Evolutionary conservation across 2,888 invertebrate genomes (phyloP).

Genomic region (Ennomos erosarius): DNA sequence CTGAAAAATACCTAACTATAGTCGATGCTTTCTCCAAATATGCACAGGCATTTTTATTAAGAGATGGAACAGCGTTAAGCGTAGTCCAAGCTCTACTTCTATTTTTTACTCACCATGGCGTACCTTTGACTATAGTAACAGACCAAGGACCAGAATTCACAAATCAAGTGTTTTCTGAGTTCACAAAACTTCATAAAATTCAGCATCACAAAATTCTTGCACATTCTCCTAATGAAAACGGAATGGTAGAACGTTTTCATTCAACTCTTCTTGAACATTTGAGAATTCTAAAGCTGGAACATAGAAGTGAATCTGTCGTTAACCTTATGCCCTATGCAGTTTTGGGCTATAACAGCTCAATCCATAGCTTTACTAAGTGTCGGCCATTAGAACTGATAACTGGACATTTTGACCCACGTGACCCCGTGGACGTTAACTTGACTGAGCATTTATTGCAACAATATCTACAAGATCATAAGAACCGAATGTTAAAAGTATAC

Average conservation of each 20-base stretch:
- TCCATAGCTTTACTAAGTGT: too few species aligned
- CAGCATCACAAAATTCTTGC: conserved; percentile 29
- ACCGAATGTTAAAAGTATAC: too few species aligned
- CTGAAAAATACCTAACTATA: conserved; percentile 40
- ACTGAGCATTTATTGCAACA: too few species aligned
- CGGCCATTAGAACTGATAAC: neutral
- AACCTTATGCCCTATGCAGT: conserved; percentile 3
- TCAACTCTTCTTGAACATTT: conserved; percentile 6
- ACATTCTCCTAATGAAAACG: conserved; percentile 34
- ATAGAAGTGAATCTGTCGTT: neutral
- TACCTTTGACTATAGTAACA: conserved; percentile 30
- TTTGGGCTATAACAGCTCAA: conserved; percentile 4
- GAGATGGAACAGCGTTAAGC: conserved; percentile 34
- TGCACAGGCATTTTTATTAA: conserved; percentile 35
- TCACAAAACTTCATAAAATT: conserved; percentile 30
- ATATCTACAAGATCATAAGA: too few species aligned
- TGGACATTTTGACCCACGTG: conserved; percentile 6
- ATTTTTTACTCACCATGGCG: conserved; percentile 33
- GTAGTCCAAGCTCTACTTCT: conserved; percentile 33
- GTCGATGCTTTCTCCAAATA: conserved; percentile 36
- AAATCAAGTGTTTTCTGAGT: conserved; percentile 33
- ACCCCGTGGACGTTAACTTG: neutral
- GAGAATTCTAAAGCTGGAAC: neutral
- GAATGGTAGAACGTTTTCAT: conserved; percentile 30
- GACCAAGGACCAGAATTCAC: conserved; percentile 40